Percentiles rank a stretch among this genome's conserved stretches.
These are phyloP conservation scores for Dicerorhinus sumatrensis DNA, from an alignment of 2,113 vertebrate species.

Conservation along the genomic window DNA sequence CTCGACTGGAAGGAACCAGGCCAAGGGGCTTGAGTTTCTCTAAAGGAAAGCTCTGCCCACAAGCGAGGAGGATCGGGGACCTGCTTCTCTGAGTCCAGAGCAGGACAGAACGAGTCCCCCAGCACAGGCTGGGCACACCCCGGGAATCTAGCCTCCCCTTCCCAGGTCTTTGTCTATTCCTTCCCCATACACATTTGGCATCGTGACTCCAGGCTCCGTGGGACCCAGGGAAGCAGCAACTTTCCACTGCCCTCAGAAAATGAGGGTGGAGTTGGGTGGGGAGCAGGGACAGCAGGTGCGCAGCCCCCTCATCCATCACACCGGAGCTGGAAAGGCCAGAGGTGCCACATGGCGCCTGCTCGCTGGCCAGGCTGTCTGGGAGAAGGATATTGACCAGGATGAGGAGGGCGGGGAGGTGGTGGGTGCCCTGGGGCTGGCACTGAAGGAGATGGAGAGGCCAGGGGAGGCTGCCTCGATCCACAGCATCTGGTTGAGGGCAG, in stretches of 20 bases:
- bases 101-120: neutral
- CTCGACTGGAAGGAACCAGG: neutral
- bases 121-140: neutral
- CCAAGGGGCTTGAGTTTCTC: neutral
- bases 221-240: rapidly evolving
- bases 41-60: neutral
- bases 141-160: neutral
- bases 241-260: neutral
- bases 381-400: neutral
- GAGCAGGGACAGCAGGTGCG: rapidly evolving
- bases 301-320: neutral
- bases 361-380: neutral
- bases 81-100: neutral
- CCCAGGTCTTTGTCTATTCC: neutral
- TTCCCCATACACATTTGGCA: neutral
- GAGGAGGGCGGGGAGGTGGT: neutral
- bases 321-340: neutral
- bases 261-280: neutral
- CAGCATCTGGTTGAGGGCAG: neutral
- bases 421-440: neutral
- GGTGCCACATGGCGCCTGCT: rapidly evolving
- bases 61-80: no score
- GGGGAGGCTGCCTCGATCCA: rapidly evolving
- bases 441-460: neutral
- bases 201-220: neutral